phyloP scores from a whole-genome alignment of 2,797 vertebrate species.

The Balearica regulorum region DNA sequence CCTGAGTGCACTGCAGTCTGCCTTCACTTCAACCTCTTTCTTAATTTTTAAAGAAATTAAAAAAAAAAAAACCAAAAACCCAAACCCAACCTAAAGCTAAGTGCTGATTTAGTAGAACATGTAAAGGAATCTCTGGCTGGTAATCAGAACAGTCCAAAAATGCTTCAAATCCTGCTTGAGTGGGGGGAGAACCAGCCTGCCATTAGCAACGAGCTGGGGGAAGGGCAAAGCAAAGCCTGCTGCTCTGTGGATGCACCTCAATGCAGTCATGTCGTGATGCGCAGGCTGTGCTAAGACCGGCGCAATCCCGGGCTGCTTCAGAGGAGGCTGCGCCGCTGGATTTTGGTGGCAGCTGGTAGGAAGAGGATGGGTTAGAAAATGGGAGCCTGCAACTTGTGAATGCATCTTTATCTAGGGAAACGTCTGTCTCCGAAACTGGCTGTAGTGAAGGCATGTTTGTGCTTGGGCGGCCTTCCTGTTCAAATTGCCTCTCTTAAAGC shows the following conservation, averaged over 20 bases:
- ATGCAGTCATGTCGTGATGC: background rate
- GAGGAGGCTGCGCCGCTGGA: background rate
- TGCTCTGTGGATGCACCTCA: background rate
- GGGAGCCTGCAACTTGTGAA: background rate
- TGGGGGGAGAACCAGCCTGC: background rate
- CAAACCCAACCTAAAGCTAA: background rate
- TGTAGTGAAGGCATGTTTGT: background rate
- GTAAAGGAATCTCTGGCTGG: background rate
- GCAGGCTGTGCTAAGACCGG: background rate
- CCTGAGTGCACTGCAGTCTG: background rate
- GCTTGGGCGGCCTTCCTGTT: background rate
- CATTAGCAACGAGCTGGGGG: background rate
- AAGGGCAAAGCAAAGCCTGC: background rate
- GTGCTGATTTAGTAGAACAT: background rate
- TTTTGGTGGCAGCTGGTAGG: background rate
- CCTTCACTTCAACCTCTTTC: background rate
- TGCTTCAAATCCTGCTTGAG: background rate
- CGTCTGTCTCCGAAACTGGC: background rate
- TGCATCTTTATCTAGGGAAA: background rate
- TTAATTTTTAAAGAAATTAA: constrained; percentile 25
- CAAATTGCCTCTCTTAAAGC: background rate
- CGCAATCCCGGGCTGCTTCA: background rate
- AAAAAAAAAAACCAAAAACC: background rate
- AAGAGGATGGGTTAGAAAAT: background rate
- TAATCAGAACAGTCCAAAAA: background rate